These are phyloP conservation scores for Psittacula echo DNA, from an alignment of 2,797 vertebrate genomes.

Conservation along the genomic window DNA sequence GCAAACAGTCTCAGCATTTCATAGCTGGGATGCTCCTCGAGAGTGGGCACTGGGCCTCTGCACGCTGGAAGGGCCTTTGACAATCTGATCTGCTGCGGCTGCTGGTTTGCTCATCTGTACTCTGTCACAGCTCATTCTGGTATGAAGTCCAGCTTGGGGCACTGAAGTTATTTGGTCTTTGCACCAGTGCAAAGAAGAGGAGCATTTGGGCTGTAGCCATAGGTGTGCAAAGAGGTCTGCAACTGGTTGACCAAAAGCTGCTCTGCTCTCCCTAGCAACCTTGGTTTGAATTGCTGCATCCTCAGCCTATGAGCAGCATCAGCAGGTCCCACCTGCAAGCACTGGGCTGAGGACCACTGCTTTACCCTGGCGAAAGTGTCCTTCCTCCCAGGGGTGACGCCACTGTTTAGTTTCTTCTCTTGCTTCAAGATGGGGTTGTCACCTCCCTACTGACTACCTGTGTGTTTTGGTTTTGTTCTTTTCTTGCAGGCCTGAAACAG, in stretches of 20 bases:
- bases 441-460: neutral
- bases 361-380: neutral
- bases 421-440: neutral
- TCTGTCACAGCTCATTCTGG: neutral
- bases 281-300: neutral
- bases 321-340: neutral
- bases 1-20: neutral
- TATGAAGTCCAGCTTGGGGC: neutral
- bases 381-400: neutral
- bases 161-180: neutral
- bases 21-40: neutral
- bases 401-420: neutral
- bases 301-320: neutral
- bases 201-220: neutral
- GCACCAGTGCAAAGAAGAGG: neutral
- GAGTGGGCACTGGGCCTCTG: neutral
- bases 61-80: neutral
- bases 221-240: neutral
- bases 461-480: neutral
- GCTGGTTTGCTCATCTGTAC: neutral
- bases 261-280: neutral
- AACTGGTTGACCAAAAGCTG: neutral
- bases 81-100: neutral
- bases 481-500: slow-evolving; percentile 39
- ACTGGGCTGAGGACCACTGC: neutral